A percentile compares a stretch with the other conserved stretches of the same genome.
phyloP scores from a whole-genome alignment of 2,888 invertebrate species.

The Tolmerus cingulatus region DNA sequence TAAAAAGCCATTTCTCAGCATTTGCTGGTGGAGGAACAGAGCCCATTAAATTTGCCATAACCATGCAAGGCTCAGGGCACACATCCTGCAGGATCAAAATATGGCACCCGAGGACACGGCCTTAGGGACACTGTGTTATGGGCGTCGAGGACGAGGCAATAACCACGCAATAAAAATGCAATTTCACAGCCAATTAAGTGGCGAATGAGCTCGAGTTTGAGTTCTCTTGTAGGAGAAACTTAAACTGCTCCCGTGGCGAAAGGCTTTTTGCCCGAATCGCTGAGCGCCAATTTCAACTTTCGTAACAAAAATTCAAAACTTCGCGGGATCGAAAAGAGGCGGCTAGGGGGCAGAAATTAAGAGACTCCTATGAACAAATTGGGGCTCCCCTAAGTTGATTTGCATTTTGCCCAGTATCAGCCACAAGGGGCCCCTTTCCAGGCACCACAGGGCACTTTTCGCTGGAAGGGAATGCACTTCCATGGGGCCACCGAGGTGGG shows the following conservation, averaged over 20 bases:
- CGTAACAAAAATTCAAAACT: not conserved
- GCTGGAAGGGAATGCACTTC: not conserved
- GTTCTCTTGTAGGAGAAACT: not conserved
- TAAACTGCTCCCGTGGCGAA: not conserved
- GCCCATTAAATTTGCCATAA: not conserved
- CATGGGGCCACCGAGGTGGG: not conserved
- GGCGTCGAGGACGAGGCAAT: slow-evolving; percentile 3
- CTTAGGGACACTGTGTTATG: not conserved
- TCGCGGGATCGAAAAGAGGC: not conserved
- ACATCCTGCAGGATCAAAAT: slow-evolving; percentile 7
- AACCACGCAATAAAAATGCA: slow-evolving; percentile 36
- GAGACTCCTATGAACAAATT: not conserved
- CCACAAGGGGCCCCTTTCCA: not conserved
- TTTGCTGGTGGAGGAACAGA: not conserved
- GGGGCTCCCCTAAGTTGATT: not conserved
- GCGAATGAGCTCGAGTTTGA: slow-evolving; percentile 7
- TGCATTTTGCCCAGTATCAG: not conserved
- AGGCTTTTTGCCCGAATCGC: not conserved
- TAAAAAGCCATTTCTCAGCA: not conserved
- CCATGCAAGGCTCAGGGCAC: not conserved
- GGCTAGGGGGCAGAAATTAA: not conserved
- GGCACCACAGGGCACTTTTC: not conserved
- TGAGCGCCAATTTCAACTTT: not conserved
- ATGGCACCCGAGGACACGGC: not conserved
- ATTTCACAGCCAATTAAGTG: slow-evolving; percentile 42